phyloP scores from a whole-genome alignment of 2,113 vertebrate genomes.

The Diglossa brunneiventris region DNA sequence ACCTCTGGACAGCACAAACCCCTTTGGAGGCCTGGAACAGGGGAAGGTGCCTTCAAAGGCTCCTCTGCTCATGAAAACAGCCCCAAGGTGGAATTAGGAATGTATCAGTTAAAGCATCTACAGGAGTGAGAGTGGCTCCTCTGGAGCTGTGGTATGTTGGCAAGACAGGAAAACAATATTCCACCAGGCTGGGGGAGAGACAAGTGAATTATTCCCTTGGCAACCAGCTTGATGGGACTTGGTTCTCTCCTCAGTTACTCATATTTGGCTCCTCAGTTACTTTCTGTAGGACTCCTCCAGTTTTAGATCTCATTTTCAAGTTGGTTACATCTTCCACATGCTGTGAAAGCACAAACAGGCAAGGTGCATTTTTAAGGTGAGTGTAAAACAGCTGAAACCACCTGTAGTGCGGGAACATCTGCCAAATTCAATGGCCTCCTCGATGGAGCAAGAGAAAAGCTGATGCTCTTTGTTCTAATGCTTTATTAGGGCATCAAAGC shows the following conservation, averaged over 20 bases:
- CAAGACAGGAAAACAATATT: neutral
- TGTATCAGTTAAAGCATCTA: neutral
- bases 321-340: neutral
- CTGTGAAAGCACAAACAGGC: neutral
- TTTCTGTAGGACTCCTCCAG: neutral
- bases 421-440: neutral
- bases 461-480: neutral
- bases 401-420: neutral
- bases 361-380: neutral
- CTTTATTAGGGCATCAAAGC: neutral
- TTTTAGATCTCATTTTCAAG: neutral
- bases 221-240: neutral
- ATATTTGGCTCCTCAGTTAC: neutral
- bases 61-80: neutral
- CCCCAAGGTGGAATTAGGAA: neutral
- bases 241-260: neutral
- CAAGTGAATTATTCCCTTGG: neutral
- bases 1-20: neutral
- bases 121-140: neutral
- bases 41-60: neutral
- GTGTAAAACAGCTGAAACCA: neutral
- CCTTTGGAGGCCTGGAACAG: neutral
- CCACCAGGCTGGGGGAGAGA: neutral
- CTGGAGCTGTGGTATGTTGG: neutral
- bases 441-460: neutral